Evolutionary conservation across 1,140 invertebrate genomes (phyloP).

Genomic region (Ptiloglossa arizonensis): DNA sequence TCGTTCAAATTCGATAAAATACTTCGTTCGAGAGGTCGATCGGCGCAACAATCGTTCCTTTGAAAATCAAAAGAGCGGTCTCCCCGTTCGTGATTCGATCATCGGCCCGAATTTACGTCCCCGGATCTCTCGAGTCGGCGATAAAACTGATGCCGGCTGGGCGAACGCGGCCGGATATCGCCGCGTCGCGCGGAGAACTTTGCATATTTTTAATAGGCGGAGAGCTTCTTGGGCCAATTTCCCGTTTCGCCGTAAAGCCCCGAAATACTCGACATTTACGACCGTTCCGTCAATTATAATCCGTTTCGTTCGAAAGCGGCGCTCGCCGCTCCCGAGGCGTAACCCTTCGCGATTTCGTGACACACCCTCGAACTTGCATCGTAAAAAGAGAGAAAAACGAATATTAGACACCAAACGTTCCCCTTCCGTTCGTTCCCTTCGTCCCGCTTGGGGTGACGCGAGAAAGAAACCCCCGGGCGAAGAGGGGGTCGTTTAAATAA

Average conservation of each 20-base stretch:
- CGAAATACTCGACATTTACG: slow-evolving; percentile 79
- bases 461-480: neutral
- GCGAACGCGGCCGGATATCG: neutral
- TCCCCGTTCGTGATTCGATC: neutral
- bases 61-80: neutral
- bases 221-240: slow-evolving; percentile 79
- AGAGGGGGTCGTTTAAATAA: slow-evolving; percentile 78
- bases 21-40: too few relatives aligned
- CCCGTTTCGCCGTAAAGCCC: slow-evolving; percentile 76
- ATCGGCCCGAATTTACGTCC: neutral
- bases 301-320: slow-evolving; percentile 75
- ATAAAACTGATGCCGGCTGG: slow-evolving; percentile 1
- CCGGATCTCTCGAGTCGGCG: neutral
- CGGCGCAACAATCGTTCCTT: neutral
- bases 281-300: slow-evolving; percentile 80
- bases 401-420: slow-evolving; percentile 73
- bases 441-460: neutral
- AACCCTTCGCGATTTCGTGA: slow-evolving; percentile 59
- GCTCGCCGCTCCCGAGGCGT: slow-evolving; percentile 42
- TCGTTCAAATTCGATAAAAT: too few relatives aligned
- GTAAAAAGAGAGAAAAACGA: slow-evolving; percentile 78
- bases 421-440: slow-evolving; percentile 33
- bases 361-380: slow-evolving; percentile 77
- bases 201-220: slow-evolving; percentile 38
- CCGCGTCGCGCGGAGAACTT: slow-evolving; percentile 15